These are phyloP conservation scores for Pinna nobilis DNA, from an alignment of 1,140 invertebrate species.

Conservation along the genomic window DNA sequence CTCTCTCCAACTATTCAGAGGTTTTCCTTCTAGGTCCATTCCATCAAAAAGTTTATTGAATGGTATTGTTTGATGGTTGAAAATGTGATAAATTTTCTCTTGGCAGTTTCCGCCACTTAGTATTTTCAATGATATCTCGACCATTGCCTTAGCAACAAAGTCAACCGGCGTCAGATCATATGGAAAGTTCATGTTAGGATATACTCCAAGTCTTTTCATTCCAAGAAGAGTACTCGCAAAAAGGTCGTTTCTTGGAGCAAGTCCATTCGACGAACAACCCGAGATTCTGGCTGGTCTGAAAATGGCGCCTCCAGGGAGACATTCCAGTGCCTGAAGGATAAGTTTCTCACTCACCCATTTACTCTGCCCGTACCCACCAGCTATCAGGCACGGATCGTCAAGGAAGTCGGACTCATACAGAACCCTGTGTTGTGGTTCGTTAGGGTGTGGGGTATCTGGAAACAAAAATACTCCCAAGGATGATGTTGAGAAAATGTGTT, in stretches of 20 bases:
- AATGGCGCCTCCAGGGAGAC: slow-evolving; percentile 59
- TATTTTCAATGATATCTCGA: slow-evolving; percentile 51
- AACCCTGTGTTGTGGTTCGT: slow-evolving; percentile 11
- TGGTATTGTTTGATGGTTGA: slow-evolving; percentile 52
- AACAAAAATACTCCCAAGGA: slow-evolving; percentile 57
- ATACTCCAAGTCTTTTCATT: slow-evolving; percentile 49
- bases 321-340: slow-evolving; percentile 51
- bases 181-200: slow-evolving; percentile 57
- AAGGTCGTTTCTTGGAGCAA: slow-evolving; percentile 54
- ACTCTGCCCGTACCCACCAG: slow-evolving; percentile 57
- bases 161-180: slow-evolving; percentile 60
- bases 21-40: slow-evolving; percentile 31
- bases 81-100: slow-evolving; percentile 51
- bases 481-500: slow-evolving; percentile 54
- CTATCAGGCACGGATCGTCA: slow-evolving; percentile 46
- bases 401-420: slow-evolving; percentile 46
- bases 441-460: slow-evolving; percentile 22
- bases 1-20: slow-evolving; percentile 51
- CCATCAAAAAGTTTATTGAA: slow-evolving; percentile 52
- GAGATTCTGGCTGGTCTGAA: slow-evolving; percentile 57
- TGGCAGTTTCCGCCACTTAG: slow-evolving; percentile 27
- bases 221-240: slow-evolving; percentile 52
- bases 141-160: slow-evolving; percentile 52
- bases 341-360: slow-evolving; percentile 62
- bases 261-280: slow-evolving; percentile 45